Evolutionary conservation across 2,888 invertebrate genomes (phyloP).

Genomic region (Leucozona laternaria): DNA sequence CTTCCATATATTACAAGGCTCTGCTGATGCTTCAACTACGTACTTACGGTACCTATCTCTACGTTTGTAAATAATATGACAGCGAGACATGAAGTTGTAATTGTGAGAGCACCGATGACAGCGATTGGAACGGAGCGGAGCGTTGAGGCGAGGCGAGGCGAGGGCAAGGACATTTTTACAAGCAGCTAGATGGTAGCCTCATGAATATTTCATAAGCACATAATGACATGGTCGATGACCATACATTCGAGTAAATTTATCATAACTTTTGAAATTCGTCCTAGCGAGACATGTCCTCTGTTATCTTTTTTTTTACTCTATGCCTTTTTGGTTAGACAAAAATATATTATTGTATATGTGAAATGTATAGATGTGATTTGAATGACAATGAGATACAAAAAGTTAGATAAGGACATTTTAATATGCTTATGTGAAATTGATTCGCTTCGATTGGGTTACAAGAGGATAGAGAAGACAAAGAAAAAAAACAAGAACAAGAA

Average conservation of each 20-base stretch:
- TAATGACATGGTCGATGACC: slow-evolving; percentile 74
- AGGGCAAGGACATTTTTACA: slow-evolving; percentile 31
- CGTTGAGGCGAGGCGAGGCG: background rate
- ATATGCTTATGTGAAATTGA: slow-evolving; percentile 65
- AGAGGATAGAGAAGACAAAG: background rate
- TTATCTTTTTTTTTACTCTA: background rate
- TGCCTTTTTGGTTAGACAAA: background rate
- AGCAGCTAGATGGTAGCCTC: slow-evolving; percentile 50
- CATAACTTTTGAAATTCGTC: slow-evolving; percentile 60
- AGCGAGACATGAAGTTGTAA: slow-evolving; percentile 31
- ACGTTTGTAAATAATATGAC: slow-evolving; percentile 26
- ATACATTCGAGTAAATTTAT: slow-evolving; percentile 72
- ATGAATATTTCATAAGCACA: slow-evolving; percentile 73
- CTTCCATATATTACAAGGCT: background rate
- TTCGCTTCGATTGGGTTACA: slow-evolving; percentile 63
- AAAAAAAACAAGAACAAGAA: too few relatives aligned
- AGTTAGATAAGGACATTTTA: slow-evolving; percentile 55
- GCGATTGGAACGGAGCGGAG: background rate
- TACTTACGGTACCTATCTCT: background rate
- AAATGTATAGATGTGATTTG: slow-evolving; percentile 55
- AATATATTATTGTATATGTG: background rate
- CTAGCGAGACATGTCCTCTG: background rate
- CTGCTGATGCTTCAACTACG: background rate
- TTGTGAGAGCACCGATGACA: slow-evolving; percentile 20
- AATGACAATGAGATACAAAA: slow-evolving; percentile 62